Percentiles rank a stretch among this genome's conserved stretches.
phyloP scores from a whole-genome alignment of 2,113 vertebrate genomes.

The Phalacrocorax brasilianus region DNA sequence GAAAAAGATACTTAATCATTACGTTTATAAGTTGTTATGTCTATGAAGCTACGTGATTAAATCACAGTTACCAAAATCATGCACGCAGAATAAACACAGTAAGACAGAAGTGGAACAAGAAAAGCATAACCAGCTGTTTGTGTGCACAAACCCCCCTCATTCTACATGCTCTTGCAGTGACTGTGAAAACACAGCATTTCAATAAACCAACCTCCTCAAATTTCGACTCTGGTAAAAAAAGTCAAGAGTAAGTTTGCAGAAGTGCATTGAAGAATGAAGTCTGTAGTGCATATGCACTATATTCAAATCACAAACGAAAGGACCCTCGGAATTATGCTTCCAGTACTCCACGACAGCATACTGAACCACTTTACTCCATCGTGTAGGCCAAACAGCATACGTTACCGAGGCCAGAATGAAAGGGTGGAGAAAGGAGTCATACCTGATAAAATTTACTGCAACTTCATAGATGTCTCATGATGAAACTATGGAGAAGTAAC shows the following conservation, averaged over 20 bases:
- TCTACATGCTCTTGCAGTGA: neutral
- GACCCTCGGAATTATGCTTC: neutral
- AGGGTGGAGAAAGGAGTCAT: neutral
- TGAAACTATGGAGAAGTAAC: constrained; percentile 40
- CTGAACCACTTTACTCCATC: neutral
- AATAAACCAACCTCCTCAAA: neutral
- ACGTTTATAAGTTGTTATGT: neutral
- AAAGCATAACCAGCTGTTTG: neutral
- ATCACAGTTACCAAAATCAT: neutral
- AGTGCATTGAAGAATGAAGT: neutral
- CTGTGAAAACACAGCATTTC: neutral
- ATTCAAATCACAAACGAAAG: neutral
- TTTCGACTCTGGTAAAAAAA: neutral
- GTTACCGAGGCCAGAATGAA: accelerated
- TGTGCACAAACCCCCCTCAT: neutral
- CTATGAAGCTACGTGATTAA: neutral
- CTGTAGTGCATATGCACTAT: neutral
- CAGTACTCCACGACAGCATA: neutral
- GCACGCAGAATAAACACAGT: neutral
- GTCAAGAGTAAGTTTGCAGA: neutral
- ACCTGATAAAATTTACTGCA: constrained; percentile 27
- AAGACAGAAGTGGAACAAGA: neutral
- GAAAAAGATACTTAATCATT: neutral
- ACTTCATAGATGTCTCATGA: neutral
- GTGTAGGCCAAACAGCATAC: accelerated